Conservation (phyloP, 2,113 vertebrate genomes). For the Euleptes europaea region DNA sequence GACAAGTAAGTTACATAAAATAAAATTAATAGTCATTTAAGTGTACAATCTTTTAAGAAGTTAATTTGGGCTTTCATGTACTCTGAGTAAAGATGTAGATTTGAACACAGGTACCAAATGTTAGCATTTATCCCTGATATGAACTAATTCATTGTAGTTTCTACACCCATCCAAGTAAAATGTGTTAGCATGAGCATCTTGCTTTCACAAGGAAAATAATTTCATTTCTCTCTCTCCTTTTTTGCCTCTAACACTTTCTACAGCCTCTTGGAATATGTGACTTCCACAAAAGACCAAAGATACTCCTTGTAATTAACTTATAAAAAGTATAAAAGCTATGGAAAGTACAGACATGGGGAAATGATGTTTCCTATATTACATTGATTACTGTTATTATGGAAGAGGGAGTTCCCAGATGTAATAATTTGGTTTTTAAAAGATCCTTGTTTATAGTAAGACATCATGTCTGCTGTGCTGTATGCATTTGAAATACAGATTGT, state of each 20-base stretch:
- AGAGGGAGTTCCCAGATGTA: neutral
- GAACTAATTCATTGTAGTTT: no score
- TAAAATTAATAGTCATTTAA: neutral
- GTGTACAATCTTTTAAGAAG: neutral
- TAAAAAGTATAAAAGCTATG: no score
- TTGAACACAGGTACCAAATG: neutral
- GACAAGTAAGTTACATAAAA: constrained; percentile 80
- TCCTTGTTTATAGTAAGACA: neutral
- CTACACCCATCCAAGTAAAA: no score
- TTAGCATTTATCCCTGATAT: no score
- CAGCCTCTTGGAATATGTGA: neutral
- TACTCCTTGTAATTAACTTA: no score
- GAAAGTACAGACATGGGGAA: neutral
- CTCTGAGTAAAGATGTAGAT: neutral
- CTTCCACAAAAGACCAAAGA: neutral
- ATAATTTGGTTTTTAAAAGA: neutral
- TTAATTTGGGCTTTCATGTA: neutral
- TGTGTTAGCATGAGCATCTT: no score
- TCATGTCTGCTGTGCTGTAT: neutral
- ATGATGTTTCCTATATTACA: neutral
- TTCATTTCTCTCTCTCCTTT: neutral
- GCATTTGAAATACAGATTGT: neutral
- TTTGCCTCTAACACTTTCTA: neutral
- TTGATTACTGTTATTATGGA: neutral
- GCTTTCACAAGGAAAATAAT: no score